phyloP scores from a whole-genome alignment of 2,888 invertebrate species.

The Drosophila nr. medialis region DNA sequence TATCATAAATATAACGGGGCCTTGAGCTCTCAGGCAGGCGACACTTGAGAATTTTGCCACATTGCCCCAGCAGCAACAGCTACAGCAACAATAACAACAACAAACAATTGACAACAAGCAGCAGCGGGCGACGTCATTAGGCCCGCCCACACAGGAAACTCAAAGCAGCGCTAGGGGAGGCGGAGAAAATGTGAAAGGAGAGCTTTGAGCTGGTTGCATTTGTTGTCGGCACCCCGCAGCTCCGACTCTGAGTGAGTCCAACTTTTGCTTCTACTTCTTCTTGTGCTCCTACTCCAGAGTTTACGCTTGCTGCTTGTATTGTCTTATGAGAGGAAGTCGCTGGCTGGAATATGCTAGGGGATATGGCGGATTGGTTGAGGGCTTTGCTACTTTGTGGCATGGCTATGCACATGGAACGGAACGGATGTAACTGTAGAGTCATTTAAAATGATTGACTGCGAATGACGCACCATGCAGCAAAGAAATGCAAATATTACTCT shows the following conservation, averaged over 20 bases:
- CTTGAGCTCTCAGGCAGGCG: constrained; percentile 33
- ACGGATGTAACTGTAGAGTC: constrained; percentile 53
- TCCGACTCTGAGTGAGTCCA: constrained; percentile 25
- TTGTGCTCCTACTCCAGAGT: constrained; percentile 37
- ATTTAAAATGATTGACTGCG: constrained; percentile 33
- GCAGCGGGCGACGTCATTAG: constrained; percentile 63
- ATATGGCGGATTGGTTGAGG: constrained; percentile 39
- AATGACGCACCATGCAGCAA: constrained; percentile 36
- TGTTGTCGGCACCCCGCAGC: constrained; percentile 49
- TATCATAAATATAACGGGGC: constrained; percentile 73
- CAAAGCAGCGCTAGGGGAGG: not conserved
- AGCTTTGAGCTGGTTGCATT: constrained; percentile 36
- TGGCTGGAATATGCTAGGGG: constrained; percentile 13
- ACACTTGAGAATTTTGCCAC: constrained; percentile 75
- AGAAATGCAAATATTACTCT: not conserved
- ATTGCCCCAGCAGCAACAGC: constrained; percentile 59
- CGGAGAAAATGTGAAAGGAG: not conserved
- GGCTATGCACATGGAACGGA: constrained; percentile 50
- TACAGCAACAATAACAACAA: constrained; percentile 17
- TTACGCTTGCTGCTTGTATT: constrained; percentile 65
- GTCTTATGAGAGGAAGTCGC: constrained; percentile 67
- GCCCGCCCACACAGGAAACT: constrained; percentile 65
- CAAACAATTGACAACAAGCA: constrained; percentile 49
- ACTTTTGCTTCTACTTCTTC: constrained; percentile 1
- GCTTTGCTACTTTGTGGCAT: constrained; percentile 13